Evolutionary conservation across 2,888 invertebrate genomes (phyloP), one percentile per base, ranked within the genome.

Genomic region (Macrophya annulata): DNA sequence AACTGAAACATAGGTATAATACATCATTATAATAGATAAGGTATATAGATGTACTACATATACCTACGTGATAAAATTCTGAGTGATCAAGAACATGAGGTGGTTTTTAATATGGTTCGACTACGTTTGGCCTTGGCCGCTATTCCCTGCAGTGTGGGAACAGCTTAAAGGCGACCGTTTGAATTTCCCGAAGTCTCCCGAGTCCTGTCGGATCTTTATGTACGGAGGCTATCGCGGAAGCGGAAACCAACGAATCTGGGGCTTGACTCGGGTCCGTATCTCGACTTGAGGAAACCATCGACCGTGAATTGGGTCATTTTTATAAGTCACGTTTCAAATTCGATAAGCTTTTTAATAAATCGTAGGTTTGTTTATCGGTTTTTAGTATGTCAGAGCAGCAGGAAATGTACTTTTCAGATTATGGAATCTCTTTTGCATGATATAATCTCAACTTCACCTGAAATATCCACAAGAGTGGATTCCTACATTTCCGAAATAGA

Each of bases 91-190:
- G 72, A 77, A 77, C 55, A 6, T 55, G 31, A 55, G 51, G 48
- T n/a, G 77, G 31, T 51, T 77, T 77, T 17, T 17, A 55, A 77
- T n/a, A 77, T 21, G 10, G 72, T 74, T 45, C 72, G 10, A 45
- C 72, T 45, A 74, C 45, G n/a, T 21, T 17, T 74, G 45, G 72
- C 72, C 45, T 74, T 74, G 55, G 77, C 77, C 55, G 51, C 37
- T 55, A 31, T 55, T 77, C n/a, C 51, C 77, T 21, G 77, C 31
- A 31, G 31, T 77, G 77, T 51, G 77, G 55, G 62, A 25, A 81
- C 43, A 81, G 62, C 81, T 81, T 62, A 62, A 81, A 59, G 81
- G 25, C 62, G 81, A 81, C 21, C 81, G 62, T 81, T 81, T 81
- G 65, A 59, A 81, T 65, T 43, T 81, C 55, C 77, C 81, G 81